Evolutionary conservation across 2,888 invertebrate genomes (phyloP), one percentile per base, ranked within the genome.

Genomic region (Cantharis lateralis): DNA sequence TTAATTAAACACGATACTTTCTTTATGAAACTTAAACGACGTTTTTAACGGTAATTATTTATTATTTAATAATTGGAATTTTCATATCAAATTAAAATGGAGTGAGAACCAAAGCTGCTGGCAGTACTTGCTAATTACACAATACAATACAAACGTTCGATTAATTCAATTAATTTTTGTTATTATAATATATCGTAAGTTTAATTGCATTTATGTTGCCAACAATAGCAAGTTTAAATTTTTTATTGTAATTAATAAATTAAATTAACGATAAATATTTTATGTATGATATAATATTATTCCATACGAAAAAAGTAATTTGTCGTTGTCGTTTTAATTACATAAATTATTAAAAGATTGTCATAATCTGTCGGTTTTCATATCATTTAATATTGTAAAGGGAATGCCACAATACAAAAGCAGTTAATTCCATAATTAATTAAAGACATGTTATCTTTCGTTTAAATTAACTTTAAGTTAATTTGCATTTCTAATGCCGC

Each of bases 401-500:
- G 24, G 24, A 32, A 68, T 73, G 61, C 62, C 63, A 48, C 68
- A 24, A 72, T 68, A 75, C 76, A 78, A 78, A 78, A 74, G 76
- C 76, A 62, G 70, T 70, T 75, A 76, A 78, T 74, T 76, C 71
- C 32, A 61, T 78, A 78, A 81, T 81, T 81, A 81, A 81, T 81
- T 79, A 81, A 80, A 79, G 79, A 77, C 79, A 78, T 72, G 81
- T 77, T 80, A 80, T 81, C 81, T 80, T 70, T 70, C 71, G 80
- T 78, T 76, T 81, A 79, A 80, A 81, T 81, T 81, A 80, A 81
- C 79, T 76, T 74, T 72, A 77, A 79, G 81, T 81, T 81, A 81
- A 81, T 81, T 81, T 81, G 81, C 81, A 81, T 81, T 80, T 80
- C 78, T 80, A 81, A 81, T 81, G 77, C 76, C 72, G 73, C 75